Evolutionary conservation across 2,113 vertebrate species (phyloP).

Genomic region (Oryzias javanicus): DNA sequence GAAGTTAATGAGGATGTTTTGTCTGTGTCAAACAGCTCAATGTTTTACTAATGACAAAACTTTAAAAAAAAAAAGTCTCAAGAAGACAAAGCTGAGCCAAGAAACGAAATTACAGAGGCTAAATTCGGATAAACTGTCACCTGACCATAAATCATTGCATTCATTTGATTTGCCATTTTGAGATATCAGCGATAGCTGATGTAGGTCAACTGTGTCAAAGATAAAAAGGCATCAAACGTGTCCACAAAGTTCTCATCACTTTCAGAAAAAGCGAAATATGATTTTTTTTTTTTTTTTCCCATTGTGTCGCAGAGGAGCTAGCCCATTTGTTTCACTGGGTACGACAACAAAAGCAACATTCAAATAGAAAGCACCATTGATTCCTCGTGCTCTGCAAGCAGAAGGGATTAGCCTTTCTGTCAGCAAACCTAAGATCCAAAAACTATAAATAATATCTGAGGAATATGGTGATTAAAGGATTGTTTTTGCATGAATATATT

Average conservation of each 20-base stretch:
- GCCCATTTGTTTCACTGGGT: conserved; percentile 36
- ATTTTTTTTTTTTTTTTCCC: not conserved
- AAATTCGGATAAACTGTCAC: conserved; percentile 29
- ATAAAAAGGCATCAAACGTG: conserved; percentile 28
- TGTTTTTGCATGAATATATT: conserved; percentile 64
- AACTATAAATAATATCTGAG: conserved; percentile 69
- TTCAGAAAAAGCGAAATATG: conserved; percentile 15
- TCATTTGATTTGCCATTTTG: conserved; percentile 49
- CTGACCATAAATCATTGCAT: conserved; percentile 28
- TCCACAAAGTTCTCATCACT: conserved; percentile 16
- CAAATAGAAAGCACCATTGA: conserved; percentile 47
- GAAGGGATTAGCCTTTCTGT: conserved; percentile 66
- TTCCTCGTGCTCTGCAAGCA: conserved; percentile 53
- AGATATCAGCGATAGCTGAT: conserved; percentile 37
- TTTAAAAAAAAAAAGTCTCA: conserved; percentile 4
- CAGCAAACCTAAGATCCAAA: conserved; percentile 57
- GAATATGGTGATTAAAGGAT: conserved; percentile 68
- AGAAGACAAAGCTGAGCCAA: conserved; percentile 8
- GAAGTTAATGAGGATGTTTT: conserved; percentile 20
- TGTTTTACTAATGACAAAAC: conserved; percentile 25
- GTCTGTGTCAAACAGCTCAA: conserved; percentile 47
- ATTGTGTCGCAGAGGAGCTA: conserved; percentile 16
- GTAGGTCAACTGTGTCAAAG: conserved; percentile 25
- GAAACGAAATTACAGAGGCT: conserved; percentile 41
- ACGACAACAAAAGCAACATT: conserved; percentile 51